A percentile compares a stretch with the other conserved stretches of the same genome.
phyloP scores from a whole-genome alignment of 2,113 vertebrate species.

The Silurus asotus region DNA sequence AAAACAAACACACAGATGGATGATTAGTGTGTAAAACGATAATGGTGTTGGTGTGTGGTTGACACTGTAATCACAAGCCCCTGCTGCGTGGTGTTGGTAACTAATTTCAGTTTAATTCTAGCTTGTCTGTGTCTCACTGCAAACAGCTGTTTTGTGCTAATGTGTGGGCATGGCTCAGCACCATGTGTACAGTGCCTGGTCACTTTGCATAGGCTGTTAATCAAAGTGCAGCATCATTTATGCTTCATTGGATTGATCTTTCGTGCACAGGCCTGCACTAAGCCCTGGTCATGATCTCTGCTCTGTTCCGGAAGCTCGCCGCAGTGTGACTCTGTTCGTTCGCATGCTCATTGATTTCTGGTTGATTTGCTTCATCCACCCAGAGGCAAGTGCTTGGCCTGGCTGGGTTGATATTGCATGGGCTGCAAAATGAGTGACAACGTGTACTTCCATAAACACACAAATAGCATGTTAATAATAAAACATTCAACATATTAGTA shows the following conservation, averaged over 20 bases:
- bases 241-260: conserved; percentile 23
- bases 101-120: conserved; percentile 53
- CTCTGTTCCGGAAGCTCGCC: conserved; percentile 17
- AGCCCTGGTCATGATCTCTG: neutral
- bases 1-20: conserved; percentile 39
- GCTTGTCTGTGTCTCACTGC: conserved; percentile 35
- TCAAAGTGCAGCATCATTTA: conserved; percentile 41
- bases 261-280: conserved; percentile 2
- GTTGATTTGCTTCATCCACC: conserved; percentile 45
- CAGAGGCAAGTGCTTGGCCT: conserved; percentile 9
- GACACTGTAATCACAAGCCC: conserved; percentile 48
- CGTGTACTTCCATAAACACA: neutral
- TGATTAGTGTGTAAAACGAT: conserved; percentile 49
- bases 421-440: neutral
- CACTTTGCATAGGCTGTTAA: conserved; percentile 40
- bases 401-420: conserved; percentile 7
- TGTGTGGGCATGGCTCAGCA: conserved; percentile 28
- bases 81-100: conserved; percentile 46
- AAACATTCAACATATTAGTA: neutral
- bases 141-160: conserved; percentile 50
- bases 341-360: conserved; percentile 33
- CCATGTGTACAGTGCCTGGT: conserved; percentile 12
- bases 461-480: neutral
- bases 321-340: conserved; percentile 20
- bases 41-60: conserved; percentile 49